Conservation (phyloP, 2,113 vertebrate species). For the Fukomys damarensis region DNA sequence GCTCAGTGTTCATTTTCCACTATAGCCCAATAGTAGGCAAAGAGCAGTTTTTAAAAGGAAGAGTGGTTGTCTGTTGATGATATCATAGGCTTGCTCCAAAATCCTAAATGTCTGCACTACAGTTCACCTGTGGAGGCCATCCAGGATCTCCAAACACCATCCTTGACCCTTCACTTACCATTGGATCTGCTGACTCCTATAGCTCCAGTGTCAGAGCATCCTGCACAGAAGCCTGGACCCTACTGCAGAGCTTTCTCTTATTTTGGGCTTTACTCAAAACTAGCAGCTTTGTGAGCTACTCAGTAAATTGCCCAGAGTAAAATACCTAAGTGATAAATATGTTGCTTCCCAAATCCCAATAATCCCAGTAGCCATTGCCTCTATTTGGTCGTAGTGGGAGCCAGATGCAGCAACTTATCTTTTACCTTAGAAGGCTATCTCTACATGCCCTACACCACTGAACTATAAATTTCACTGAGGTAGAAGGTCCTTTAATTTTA, state of each 20-base stretch:
- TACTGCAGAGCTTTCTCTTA: not conserved
- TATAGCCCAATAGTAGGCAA: not conserved
- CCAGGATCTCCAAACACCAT: not conserved
- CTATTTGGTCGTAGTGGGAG: too few relatives aligned
- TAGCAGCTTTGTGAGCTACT: too few relatives aligned
- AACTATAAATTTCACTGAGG: not conserved
- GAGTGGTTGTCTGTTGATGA: not conserved
- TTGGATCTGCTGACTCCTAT: not conserved
- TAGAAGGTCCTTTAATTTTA: too few relatives aligned
- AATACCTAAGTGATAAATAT: too few relatives aligned
- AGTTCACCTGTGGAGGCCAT: not conserved
- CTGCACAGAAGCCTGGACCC: not conserved
- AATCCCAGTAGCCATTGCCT: too few relatives aligned
- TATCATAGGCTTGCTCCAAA: not conserved
- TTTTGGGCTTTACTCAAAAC: too few relatives aligned
- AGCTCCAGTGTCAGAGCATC: not conserved
- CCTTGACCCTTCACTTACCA: not conserved
- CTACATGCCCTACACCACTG: not conserved
- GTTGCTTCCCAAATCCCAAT: too few relatives aligned
- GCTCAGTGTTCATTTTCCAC: not conserved
- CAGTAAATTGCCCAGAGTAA: too few relatives aligned
- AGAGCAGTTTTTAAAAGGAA: not conserved
- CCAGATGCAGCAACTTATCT: too few relatives aligned
- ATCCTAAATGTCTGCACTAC: not conserved
- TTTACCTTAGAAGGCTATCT: too few relatives aligned